Conservation (phyloP, 2,888 invertebrate species). For the Aphodius sticticus region DNA sequence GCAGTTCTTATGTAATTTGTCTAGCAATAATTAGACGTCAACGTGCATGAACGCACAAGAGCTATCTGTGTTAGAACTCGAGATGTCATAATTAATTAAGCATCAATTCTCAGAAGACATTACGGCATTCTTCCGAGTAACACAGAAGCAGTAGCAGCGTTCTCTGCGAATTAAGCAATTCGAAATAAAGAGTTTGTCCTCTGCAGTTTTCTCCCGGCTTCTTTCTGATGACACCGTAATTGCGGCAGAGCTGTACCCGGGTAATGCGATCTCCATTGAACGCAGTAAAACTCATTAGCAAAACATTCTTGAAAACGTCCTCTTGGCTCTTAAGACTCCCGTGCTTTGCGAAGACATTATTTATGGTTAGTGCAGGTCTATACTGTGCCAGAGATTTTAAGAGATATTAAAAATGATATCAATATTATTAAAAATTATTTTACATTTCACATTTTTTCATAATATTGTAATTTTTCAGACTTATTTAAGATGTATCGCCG, state of each 20-base stretch:
- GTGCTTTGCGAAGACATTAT: neutral
- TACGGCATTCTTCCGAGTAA: neutral
- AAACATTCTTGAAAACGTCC: slow-evolving; percentile 4
- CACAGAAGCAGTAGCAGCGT: neutral
- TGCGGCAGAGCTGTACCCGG: neutral
- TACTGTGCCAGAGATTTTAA: neutral
- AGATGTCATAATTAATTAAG: neutral
- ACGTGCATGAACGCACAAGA: neutral
- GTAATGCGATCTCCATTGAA: neutral
- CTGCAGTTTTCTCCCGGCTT: neutral
- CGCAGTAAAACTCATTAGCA: slow-evolving; percentile 4
- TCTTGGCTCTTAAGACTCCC: neutral
- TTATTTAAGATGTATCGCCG: neutral
- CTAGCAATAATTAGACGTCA: neutral
- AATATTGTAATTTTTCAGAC: neutral
- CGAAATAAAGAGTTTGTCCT: neutral
- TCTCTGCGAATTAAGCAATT: slow-evolving; percentile 4
- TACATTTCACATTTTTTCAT: no score
- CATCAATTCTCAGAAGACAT: neutral
- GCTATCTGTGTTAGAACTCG: neutral
- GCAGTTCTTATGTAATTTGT: neutral
- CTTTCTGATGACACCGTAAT: neutral
- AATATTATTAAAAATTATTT: neutral
- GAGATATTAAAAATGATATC: neutral
- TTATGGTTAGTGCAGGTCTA: neutral